Conservation (phyloP, 2,113 vertebrate genomes). For the Microcebus murinus region DNA sequence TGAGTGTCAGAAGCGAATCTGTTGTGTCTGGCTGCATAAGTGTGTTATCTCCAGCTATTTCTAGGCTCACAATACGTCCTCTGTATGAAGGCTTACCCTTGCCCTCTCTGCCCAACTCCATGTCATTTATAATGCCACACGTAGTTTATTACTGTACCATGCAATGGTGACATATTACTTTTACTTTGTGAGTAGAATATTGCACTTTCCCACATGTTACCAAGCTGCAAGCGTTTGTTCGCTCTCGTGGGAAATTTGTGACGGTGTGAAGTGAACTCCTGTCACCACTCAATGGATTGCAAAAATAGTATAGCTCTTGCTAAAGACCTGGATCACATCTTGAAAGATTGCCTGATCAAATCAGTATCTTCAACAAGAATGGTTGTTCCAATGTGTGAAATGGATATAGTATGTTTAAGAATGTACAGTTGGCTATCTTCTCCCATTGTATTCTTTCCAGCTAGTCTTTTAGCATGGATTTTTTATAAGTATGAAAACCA, state of each 20-base stretch:
- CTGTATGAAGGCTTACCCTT: slow-evolving; percentile 53
- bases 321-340: slow-evolving; percentile 71
- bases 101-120: neutral
- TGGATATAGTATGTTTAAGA: slow-evolving; percentile 1
- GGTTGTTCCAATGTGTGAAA: slow-evolving; percentile 58
- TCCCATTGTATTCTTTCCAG: neutral
- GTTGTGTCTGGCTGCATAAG: neutral
- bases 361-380: slow-evolving; percentile 63
- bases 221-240: slow-evolving; percentile 60
- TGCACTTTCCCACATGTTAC: slow-evolving; percentile 70
- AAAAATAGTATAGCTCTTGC: slow-evolving; percentile 65
- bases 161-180: slow-evolving; percentile 55
- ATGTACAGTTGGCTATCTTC: neutral
- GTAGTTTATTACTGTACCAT: slow-evolving; percentile 49
- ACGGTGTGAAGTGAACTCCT: slow-evolving; percentile 76
- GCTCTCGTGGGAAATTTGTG: slow-evolving; percentile 75
- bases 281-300: slow-evolving; percentile 69
- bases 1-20: slow-evolving; percentile 18
- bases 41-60: neutral
- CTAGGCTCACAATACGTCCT: slow-evolving; percentile 21
- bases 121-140: slow-evolving; percentile 21
- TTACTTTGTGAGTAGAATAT: slow-evolving; percentile 66
- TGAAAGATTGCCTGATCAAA: slow-evolving; percentile 70
- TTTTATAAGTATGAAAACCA: slow-evolving; percentile 14
- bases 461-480: neutral